Evolutionary conservation across 2,797 vertebrate species (phyloP), one percentile per base, ranked within the genome.

Genomic region (Acanthiza pusilla): DNA sequence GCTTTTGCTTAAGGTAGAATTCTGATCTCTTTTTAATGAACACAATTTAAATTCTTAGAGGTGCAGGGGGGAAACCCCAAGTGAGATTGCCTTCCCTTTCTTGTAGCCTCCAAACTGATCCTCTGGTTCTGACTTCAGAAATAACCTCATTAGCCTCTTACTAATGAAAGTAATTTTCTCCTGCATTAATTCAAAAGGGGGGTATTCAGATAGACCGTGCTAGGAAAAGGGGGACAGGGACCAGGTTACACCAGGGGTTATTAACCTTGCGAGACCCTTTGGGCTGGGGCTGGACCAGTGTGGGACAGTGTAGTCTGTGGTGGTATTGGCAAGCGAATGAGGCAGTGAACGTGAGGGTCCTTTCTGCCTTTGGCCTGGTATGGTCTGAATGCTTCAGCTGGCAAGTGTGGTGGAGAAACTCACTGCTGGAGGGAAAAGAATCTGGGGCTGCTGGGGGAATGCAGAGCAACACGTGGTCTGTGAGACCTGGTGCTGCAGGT

Each of bases 61-160:
- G 50, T 63, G 50, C 48, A 3, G 5, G 27, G 5, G 9, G n/a
- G 2, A 65, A 86, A 32, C 2, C 13, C 10, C 12, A 19, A n/a
- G 43, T 0, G 5, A 38, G 32, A 5, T 34, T n/a, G 6, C 20
- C 27, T 73, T 88, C 51, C 25, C 25, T 58, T 58, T 92, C 74
- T 74, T 30, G 11, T 45, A 78, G 51, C 29, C 36, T 82, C 78
- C 60, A 82, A 68, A 72, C 17, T 30, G 43, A 92, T 85, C 11
- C 15, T 89, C 30, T 42, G 17, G 5, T 91, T 85, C 62, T 88
- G 58, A 47, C 70, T 88, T 81, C 43, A 80, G 83, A 68, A 91
- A 78, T 90, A 78, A 80, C 66, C 38, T 71, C 29, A 34, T 91
- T 92, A 95, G n/a, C 43, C 50, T 77, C 61, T 74, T 83, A 30